Conservation (phyloP, 2,113 vertebrate species). For the Oceanodroma tethys region DNA sequence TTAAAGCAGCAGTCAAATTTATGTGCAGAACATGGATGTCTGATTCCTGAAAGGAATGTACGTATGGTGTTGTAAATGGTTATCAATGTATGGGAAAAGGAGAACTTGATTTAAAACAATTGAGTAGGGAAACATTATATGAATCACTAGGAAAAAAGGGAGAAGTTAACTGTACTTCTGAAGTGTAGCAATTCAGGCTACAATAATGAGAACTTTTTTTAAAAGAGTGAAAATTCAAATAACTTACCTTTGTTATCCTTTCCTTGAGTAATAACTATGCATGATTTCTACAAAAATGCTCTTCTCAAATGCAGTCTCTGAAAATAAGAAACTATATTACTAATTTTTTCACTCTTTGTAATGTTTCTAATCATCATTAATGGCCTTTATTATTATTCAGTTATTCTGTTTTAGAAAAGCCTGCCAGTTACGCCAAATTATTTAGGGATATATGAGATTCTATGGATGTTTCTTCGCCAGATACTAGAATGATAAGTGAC, state of each 20-base stretch:
- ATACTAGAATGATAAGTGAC: background rate
- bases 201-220: background rate
- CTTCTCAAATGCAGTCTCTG: background rate
- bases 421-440: constrained; percentile 12
- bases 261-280: background rate
- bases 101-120: background rate
- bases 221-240: background rate
- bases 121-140: background rate
- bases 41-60: background rate
- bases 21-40: background rate
- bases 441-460: background rate
- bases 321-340: background rate
- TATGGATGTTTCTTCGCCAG: background rate
- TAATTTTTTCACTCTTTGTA: constrained; percentile 19
- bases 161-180: background rate
- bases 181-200: background rate
- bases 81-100: background rate
- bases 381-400: constrained; percentile 48
- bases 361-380: constrained; percentile 40
- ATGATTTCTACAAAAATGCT: background rate
- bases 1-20: background rate
- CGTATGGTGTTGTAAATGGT: background rate
- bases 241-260: background rate
- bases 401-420: constrained; percentile 36
- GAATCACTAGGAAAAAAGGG: background rate